These are phyloP conservation scores for Rhagophthalmus giganteus DNA, from an alignment of 2,888 invertebrate genomes.

Conservation along the genomic window DNA sequence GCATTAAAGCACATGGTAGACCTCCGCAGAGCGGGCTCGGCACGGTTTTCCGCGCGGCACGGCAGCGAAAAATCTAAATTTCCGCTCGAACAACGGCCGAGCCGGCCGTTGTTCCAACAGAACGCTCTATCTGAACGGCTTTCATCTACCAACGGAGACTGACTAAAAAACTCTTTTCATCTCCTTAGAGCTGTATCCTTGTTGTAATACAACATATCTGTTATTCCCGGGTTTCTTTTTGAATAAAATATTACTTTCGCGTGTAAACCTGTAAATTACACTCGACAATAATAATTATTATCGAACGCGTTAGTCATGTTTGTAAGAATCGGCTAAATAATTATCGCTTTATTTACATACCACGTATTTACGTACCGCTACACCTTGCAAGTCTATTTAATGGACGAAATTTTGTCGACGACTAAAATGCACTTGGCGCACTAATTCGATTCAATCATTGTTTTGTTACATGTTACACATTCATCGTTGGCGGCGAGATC, in stretches of 20 bases:
- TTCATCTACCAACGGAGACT: conserved; percentile 40
- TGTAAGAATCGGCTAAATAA: conserved; percentile 18
- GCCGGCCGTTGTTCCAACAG: conserved; percentile 50
- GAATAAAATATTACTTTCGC: conserved; percentile 36
- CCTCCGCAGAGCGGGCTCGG: conserved; percentile 40
- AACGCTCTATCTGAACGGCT: conserved; percentile 44
- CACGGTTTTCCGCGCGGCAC: conserved; percentile 21
- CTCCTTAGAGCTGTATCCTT: conserved; percentile 45
- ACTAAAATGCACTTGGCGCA: conserved; percentile 6
- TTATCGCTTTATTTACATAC: too few species aligned
- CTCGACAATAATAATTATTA: conserved; percentile 23
- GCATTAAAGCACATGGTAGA: conserved; percentile 36
- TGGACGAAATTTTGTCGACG: conserved; percentile 21
- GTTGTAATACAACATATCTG: conserved; percentile 54
- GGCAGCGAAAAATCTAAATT: conserved; percentile 31
- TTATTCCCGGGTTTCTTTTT: conserved; percentile 51
- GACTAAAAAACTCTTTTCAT: conserved; percentile 54
- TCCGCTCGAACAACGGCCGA: conserved; percentile 51
- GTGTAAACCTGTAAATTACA: conserved; percentile 32
- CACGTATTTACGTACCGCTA: too few species aligned
- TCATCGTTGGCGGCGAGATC: too few species aligned
- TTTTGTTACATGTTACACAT: conserved; percentile 7
- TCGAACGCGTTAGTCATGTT: conserved; percentile 25
- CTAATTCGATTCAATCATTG: conserved; percentile 15
- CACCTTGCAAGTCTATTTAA: conserved; percentile 19